Percentiles rank a stretch among this genome's conserved stretches.
Conservation (phyloP, 2,113 vertebrate genomes). For the Lepisosteus oculatus region DNA sequence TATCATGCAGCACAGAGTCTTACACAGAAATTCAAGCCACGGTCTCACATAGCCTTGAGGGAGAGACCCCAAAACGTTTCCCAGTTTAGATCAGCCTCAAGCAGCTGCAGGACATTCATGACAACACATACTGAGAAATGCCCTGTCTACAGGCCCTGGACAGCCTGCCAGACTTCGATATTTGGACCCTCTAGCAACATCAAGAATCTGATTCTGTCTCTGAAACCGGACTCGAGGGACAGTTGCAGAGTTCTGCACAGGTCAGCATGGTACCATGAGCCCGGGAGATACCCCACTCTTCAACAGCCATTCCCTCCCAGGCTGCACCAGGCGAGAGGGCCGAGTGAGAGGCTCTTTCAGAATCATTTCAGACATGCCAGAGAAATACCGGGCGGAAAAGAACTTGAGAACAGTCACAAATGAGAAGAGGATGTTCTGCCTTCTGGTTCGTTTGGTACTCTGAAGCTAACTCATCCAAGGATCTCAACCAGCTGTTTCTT, state of each 20-base stretch:
- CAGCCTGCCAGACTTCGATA: neutral
- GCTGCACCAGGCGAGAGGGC: constrained; percentile 24
- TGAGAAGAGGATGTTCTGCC: too few species aligned
- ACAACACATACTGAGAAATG: neutral
- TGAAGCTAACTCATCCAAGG: too few species aligned
- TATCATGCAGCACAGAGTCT: neutral
- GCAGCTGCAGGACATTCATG: constrained; percentile 1
- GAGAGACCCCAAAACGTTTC: constrained; percentile 11
- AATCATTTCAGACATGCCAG: too few species aligned
- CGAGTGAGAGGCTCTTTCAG: neutral
- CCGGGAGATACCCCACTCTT: constrained; percentile 2
- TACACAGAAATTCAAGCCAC: neutral
- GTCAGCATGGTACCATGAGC: constrained; percentile 40
- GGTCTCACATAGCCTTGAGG: neutral
- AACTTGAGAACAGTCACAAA: too few species aligned
- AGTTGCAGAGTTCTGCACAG: constrained; percentile 16
- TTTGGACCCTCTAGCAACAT: neutral
- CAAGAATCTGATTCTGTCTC: constrained; percentile 13
- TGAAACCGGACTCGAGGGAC: constrained; percentile 1
- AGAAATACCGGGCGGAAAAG: too few species aligned
- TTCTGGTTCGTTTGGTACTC: too few species aligned
- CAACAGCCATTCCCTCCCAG: constrained; percentile 21
- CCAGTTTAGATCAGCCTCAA: constrained; percentile 3
- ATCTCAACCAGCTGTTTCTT: too few species aligned
- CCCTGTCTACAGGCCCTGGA: constrained; percentile 12